Evolutionary conservation across 1,140 invertebrate genomes (phyloP).

Genomic region (Tribolium madens): DNA sequence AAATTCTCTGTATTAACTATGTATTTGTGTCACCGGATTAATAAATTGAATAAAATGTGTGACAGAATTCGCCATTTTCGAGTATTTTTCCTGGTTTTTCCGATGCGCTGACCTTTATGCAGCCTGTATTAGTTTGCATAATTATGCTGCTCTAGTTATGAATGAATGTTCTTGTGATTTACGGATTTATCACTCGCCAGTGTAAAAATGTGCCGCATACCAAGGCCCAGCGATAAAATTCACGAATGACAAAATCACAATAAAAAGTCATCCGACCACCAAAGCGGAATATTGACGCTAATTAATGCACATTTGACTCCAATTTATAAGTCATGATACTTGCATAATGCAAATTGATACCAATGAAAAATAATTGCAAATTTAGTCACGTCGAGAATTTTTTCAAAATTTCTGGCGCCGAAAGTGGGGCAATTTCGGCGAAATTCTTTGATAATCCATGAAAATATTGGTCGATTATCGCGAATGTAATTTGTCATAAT

Average conservation of each 20-base stretch:
- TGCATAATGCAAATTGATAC: constrained; percentile 2
- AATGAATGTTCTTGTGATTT: background rate
- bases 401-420: background rate
- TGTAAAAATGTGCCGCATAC: no score
- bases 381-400: background rate
- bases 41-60: background rate
- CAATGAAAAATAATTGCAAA: background rate
- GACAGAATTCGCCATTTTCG: background rate
- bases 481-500: background rate
- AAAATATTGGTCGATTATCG: constrained; percentile 8
- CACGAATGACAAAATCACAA: background rate
- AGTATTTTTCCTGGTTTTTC: background rate
- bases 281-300: background rate
- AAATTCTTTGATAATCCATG: background rate
- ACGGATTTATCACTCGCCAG: background rate
- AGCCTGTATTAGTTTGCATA: background rate
- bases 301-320: constrained; percentile 18
- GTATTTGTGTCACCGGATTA: background rate
- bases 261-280: background rate
- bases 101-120: background rate
- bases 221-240: background rate
- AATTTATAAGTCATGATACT: constrained; percentile 6
- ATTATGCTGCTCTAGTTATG: background rate
- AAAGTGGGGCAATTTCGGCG: background rate
- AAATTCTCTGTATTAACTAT: background rate